Evolutionary conservation across 2,797 vertebrate genomes (phyloP).

Genomic region (Calcarius lapponicus): DNA sequence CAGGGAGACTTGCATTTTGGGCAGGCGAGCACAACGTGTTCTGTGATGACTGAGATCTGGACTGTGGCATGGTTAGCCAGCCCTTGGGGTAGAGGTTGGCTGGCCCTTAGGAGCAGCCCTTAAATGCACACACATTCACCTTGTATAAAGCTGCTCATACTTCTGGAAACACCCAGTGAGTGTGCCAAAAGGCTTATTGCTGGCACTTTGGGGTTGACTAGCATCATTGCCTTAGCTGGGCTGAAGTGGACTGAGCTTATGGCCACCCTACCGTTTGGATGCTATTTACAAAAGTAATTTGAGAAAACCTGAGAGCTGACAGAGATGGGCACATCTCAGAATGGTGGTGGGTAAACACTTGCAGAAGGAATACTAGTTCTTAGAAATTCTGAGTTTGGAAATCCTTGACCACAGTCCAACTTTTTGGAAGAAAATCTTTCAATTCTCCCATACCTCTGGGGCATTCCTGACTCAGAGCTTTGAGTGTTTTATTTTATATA

Average conservation of each 20-base stretch:
- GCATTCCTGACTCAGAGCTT: not conserved
- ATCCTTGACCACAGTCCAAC: not conserved
- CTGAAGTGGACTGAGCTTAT: not conserved
- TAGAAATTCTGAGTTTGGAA: not conserved
- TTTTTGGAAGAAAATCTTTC: not conserved
- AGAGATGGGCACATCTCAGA: not conserved
- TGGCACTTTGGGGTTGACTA: not conserved
- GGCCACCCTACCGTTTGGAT: not conserved
- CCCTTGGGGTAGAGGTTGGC: not conserved
- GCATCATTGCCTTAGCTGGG: not conserved
- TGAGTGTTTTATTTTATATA: not conserved
- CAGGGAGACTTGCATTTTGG: not conserved
- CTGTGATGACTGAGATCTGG: not conserved
- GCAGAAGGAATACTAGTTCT: not conserved
- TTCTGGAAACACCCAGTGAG: not conserved
- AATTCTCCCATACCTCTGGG: not conserved
- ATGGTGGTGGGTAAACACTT: not conserved
- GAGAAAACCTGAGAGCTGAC: not conserved
- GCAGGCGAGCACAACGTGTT: not conserved
- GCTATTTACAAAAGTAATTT: slow-evolving; percentile 25
- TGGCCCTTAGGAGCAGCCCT: not conserved
- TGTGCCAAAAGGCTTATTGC: not conserved
- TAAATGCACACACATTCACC: not conserved
- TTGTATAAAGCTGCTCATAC: not conserved
- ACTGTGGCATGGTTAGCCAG: not conserved